phyloP scores from a whole-genome alignment of 23 tunicate genomes.

The Phallusia fumigata region DNA sequence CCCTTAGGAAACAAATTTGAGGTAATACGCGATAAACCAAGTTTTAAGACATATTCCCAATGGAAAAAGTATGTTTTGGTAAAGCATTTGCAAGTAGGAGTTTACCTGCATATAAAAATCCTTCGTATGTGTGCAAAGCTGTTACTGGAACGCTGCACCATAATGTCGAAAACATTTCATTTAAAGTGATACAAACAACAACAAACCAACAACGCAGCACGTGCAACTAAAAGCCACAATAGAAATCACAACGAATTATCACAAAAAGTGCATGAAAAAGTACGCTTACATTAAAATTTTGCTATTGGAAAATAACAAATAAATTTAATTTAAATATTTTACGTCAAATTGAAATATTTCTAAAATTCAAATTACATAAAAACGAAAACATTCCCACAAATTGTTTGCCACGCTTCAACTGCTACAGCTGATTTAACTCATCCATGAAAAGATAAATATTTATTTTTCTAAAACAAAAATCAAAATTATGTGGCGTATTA shows the following conservation, averaged over 20 bases:
- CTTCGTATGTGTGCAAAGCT: background rate
- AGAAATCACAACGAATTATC: background rate
- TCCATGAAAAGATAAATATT: background rate
- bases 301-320: no score
- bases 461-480: no score
- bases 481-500: no score
- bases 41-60: no score
- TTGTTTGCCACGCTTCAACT: background rate
- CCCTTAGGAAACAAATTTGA: constrained; percentile 1
- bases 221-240: background rate
- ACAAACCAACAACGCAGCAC: background rate
- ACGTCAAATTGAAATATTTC: background rate
- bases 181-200: background rate
- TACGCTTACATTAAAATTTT: no score
- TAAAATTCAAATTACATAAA: no score
- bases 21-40: no score
- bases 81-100: background rate
- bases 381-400: background rate
- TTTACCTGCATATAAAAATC: background rate
- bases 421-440: background rate
- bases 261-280: no score
- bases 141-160: background rate
- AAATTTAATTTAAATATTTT: background rate
- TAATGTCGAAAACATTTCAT: background rate
- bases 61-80: no score